phyloP scores from a whole-genome alignment of 2,797 vertebrate genomes.

The Chrosomus eos region DNA sequence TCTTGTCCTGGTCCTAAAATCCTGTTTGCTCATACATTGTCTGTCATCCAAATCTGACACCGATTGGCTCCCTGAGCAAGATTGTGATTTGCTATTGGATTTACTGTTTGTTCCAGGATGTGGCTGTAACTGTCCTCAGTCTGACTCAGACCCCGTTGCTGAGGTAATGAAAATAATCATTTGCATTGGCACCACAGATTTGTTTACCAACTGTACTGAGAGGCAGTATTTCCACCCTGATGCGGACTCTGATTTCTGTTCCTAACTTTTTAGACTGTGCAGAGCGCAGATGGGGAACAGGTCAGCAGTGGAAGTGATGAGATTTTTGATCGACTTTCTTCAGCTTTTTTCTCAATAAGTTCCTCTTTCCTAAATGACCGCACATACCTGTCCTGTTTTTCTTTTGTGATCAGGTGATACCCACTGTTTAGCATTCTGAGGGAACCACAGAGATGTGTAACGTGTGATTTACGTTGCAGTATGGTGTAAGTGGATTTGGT shows the following conservation, averaged over 20 bases:
- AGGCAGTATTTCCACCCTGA: conserved; percentile 53
- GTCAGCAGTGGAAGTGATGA: conserved; percentile 43
- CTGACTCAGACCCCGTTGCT: conserved; percentile 62
- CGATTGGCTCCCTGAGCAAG: conserved; percentile 66
- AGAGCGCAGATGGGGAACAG: conserved; percentile 26
- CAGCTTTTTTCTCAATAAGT: conserved; percentile 26
- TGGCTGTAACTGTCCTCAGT: conserved; percentile 70
- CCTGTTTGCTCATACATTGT: conserved; percentile 72
- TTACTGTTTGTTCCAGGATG: conserved; percentile 64
- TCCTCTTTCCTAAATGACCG: conserved; percentile 31
- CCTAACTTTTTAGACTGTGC: conserved; percentile 4
- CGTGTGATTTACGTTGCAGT: background rate
- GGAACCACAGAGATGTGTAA: background rate
- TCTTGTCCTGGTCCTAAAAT: conserved; percentile 65
- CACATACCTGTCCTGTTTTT: conserved; percentile 1
- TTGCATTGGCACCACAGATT: conserved; percentile 84
- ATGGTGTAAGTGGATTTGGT: conserved; percentile 59
- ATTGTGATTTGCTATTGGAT: conserved; percentile 76
- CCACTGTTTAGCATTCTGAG: background rate
- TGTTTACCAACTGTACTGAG: conserved; percentile 76
- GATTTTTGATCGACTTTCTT: conserved; percentile 38
- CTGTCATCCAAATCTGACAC: conserved; percentile 52
- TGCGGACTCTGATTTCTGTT: conserved; percentile 76
- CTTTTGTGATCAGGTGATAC: background rate
- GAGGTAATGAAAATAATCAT: conserved; percentile 69